These are phyloP conservation scores for Chaenodraco wilsoni DNA, from an alignment of 2,797 vertebrate species.

Conservation along the genomic window DNA sequence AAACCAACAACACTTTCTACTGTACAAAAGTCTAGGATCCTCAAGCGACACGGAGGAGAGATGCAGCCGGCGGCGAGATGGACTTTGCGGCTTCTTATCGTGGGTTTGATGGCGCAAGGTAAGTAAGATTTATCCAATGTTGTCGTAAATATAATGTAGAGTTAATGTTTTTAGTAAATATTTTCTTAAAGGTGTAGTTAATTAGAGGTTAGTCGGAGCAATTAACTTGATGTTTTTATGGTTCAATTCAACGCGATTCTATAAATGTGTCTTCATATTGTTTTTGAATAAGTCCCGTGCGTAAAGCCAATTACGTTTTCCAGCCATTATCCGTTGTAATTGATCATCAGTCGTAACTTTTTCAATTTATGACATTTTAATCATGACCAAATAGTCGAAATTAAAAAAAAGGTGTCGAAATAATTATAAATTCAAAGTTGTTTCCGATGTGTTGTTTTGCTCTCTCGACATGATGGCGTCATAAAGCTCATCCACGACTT, in stretches of 20 bases:
- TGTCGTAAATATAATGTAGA: not conserved
- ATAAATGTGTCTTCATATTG: conserved; percentile 4
- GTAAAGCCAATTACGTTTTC: conserved; percentile 5
- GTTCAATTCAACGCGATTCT: not conserved
- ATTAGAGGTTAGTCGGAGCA: not conserved
- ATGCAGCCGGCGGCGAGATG: conserved; percentile 72
- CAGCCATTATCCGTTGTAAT: not conserved
- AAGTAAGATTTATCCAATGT: conserved; percentile 35
- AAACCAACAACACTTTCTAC: conserved; percentile 11
- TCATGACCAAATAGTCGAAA: not conserved
- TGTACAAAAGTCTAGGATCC: conserved; percentile 30
- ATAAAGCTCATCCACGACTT: not conserved
- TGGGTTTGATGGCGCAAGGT: conserved; percentile 75
- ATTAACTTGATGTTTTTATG: not conserved
- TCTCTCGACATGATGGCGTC: not conserved
- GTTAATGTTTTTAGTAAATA: not conserved
- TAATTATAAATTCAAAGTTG: not conserved
- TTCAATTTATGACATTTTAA: not conserved
- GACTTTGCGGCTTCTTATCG: conserved; percentile 74
- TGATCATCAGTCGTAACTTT: conserved; percentile 1
- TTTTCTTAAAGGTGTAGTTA: too few species aligned
- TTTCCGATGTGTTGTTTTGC: not conserved
- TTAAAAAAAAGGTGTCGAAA: too few species aligned
- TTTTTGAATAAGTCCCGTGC: not conserved
- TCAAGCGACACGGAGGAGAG: conserved; percentile 37